phyloP scores from a whole-genome alignment of 2,888 invertebrate genomes.

The Tetranychus piercei region DNA sequence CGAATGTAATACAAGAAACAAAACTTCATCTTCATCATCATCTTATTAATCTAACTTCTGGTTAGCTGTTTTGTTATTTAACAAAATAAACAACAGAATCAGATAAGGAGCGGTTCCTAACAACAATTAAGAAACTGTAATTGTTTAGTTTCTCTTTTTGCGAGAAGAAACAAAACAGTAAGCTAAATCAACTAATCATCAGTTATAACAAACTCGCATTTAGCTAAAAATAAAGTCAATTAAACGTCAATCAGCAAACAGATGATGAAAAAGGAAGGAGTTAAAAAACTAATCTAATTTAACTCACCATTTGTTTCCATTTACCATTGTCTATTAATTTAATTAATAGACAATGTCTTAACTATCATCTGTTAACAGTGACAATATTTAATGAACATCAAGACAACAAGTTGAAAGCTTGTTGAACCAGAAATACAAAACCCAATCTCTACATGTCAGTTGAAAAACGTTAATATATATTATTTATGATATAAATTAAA shows the following conservation, averaged over 20 bases:
- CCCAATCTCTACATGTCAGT: too few species aligned
- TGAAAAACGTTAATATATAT: too few species aligned
- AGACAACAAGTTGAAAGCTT: too few species aligned
- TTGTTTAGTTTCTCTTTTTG: neutral
- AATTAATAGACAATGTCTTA: too few species aligned
- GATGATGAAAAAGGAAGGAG: neutral
- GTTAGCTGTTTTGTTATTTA: neutral
- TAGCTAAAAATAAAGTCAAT: neutral
- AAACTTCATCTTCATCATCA: neutral
- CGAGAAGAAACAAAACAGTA: neutral
- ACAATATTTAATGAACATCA: too few species aligned
- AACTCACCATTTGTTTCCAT: too few species aligned
- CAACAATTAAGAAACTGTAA: slow-evolving; percentile 1
- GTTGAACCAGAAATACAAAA: too few species aligned
- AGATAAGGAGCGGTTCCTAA: neutral
- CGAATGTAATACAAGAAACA: neutral
- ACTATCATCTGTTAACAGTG: too few species aligned
- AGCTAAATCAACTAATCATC: neutral
- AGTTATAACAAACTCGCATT: neutral
- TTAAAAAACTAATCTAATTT: neutral
- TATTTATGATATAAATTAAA: too few species aligned
- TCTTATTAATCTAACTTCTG: neutral
- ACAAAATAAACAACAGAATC: neutral
- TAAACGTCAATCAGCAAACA: neutral
- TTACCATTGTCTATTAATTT: too few species aligned